Evolutionary conservation across 64 coral and sea anemone genomes (phyloP).

Genomic region (Catalaphyllia jardinei): DNA sequence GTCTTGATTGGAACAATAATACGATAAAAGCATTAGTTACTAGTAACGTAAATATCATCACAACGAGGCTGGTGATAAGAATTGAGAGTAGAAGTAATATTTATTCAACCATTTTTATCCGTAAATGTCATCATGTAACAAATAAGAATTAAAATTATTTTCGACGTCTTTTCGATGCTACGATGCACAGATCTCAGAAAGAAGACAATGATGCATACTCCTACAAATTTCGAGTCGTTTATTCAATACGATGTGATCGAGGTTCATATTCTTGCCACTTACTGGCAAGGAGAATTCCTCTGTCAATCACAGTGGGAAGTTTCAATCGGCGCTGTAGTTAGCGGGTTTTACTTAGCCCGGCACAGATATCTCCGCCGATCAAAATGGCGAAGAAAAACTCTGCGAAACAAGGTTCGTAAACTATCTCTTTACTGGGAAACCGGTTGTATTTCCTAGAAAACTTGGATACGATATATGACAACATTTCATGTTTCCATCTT

Average conservation of each 20-base stretch:
- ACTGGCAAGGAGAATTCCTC: slow-evolving; percentile 6
- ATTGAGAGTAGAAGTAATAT: background rate
- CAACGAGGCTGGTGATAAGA: slow-evolving; percentile 7
- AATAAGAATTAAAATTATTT: background rate
- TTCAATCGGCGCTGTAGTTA: background rate
- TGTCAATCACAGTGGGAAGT: slow-evolving; percentile 26
- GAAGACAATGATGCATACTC: background rate
- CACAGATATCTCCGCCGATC: slow-evolving; percentile 8
- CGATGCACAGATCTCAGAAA: background rate
- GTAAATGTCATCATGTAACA: background rate
- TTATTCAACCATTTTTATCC: background rate
- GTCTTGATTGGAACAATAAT: slow-evolving; percentile 10
- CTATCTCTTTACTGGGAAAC: background rate
- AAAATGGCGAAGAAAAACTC: slow-evolving; percentile 27
- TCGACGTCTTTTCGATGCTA: background rate
- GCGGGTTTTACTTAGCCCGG: slow-evolving; percentile 9
- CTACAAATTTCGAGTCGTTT: background rate
- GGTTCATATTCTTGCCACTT: background rate
- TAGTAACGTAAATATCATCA: background rate
- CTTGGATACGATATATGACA: background rate
- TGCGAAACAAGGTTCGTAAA: slow-evolving; percentile 21
- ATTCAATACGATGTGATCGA: background rate
- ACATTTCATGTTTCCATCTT: slow-evolving; percentile 8
- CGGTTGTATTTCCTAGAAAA: background rate
- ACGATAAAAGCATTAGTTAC: background rate